These are phyloP conservation scores for Vanessa tameamea DNA, from an alignment of 1,140 invertebrate species.

Conservation along the genomic window DNA sequence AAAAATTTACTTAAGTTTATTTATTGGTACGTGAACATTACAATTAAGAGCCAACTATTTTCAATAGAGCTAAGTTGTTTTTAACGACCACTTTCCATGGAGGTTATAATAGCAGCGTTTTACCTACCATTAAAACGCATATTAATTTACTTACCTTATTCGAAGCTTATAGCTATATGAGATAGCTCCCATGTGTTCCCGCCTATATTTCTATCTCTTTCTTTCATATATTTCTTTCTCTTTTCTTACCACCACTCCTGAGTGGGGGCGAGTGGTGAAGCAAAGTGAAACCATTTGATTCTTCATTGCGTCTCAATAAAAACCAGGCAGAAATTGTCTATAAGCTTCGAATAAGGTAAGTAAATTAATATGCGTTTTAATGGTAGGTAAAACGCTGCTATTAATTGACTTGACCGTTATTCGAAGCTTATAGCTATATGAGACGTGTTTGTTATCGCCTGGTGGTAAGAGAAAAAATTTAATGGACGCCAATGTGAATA, in stretches of 20 bases:
- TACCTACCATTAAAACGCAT: too few relatives aligned
- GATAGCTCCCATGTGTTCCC: neutral
- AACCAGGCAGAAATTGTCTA: too few relatives aligned
- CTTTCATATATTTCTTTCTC: too few relatives aligned
- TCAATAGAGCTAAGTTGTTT: constrained; percentile 13
- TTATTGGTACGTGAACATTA: neutral
- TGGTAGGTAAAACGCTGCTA: neutral
- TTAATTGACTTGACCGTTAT: neutral
- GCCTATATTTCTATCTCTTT: too few relatives aligned
- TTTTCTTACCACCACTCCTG: too few relatives aligned
- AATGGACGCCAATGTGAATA: neutral
- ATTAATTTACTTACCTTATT: neutral
- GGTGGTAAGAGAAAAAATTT: neutral
- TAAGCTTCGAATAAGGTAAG: too few relatives aligned
- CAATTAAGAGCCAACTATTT: neutral
- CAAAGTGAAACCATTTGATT: too few relatives aligned
- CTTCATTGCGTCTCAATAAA: too few relatives aligned
- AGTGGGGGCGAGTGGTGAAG: too few relatives aligned
- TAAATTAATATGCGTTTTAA: too few relatives aligned
- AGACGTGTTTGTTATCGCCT: neutral
- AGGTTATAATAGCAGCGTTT: neutral
- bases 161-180: neutral
- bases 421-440: neutral
- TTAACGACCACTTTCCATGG: constrained; percentile 25
- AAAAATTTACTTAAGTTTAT: neutral